These are phyloP conservation scores for Platalea minor DNA, from an alignment of 2,797 vertebrate genomes.

Conservation along the genomic window DNA sequence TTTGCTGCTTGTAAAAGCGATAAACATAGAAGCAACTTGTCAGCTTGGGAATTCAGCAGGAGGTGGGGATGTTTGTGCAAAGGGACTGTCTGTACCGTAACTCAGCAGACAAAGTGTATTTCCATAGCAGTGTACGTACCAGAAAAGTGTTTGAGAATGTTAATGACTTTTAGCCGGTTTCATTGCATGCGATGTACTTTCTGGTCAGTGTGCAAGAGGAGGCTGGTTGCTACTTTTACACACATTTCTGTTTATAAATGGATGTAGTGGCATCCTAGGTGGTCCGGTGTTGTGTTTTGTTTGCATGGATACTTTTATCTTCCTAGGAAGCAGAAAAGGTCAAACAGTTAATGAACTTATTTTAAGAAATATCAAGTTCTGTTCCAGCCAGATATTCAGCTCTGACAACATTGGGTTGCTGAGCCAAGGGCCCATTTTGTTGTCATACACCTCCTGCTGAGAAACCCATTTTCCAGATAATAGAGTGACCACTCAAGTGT, in stretches of 20 bases:
- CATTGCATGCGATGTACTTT: background rate
- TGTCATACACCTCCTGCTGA: conserved; percentile 72
- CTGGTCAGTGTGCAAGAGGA: background rate
- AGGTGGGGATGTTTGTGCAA: background rate
- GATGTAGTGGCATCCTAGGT: conserved; percentile 74
- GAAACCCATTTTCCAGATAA: conserved; percentile 78
- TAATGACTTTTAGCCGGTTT: conserved; percentile 56
- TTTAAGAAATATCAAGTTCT: conserved; percentile 80
- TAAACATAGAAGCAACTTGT: background rate
- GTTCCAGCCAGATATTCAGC: conserved; percentile 56
- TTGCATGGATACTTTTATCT: conserved; percentile 71
- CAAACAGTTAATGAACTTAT: conserved; percentile 83
- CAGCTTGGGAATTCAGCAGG: background rate
- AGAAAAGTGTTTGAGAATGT: conserved; percentile 55
- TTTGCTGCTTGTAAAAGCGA: background rate
- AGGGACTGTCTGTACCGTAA: conserved; percentile 44
- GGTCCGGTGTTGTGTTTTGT: conserved; percentile 77
- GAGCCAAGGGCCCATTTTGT: conserved; percentile 56
- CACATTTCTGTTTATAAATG: background rate
- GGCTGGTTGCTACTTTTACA: background rate
- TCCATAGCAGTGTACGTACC: conserved; percentile 30
- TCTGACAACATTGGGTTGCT: conserved; percentile 59
- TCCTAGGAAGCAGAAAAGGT: conserved; percentile 56
- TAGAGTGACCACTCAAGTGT: conserved; percentile 74
- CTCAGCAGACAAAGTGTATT: background rate